Evolutionary conservation across 2,888 invertebrate species (phyloP), one percentile per base, ranked within the genome.

Genomic region (Noctuana brunneofusca): DNA sequence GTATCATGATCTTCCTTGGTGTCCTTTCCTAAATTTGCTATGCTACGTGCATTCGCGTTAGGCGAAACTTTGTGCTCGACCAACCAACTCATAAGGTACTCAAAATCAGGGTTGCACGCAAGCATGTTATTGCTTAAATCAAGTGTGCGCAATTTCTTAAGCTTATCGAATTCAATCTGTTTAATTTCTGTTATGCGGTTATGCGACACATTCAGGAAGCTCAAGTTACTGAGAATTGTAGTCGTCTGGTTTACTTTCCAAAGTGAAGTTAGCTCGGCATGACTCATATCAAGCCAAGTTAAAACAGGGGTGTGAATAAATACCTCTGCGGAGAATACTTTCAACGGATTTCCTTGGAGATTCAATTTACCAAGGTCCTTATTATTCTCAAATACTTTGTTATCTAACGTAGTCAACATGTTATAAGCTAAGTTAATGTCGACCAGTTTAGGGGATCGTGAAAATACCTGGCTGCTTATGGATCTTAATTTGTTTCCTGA

Each of bases 341-440:
- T 92, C 64, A 96, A 86, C 0, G 95, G 95, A 82, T 96, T 97
- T 12, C 95, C 94, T 69, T 95, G 94, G 49, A 97, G 90, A 75
- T 93, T 95, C 11, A 96, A 82, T 80, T 92, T 94, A 24, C 87
- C 93, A 64, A 96, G 85, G 66, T 94, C 93, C 22, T 88, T 92
- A 69, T 95, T 96, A 66, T 94, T 93, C 69, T 91, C 92, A 78
- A 96, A 96, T 65, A 94, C 88, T 70, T 93, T 92, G 8, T 89
- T 83, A 50, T 94, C 93, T 32, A 96, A 79, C 18, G 90, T 90
- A 6, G 86, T 84, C 55, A 97, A 92, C 69, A 93, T 79, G 75
- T 97, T 97, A 73, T 94, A 92, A 32, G 96, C 95, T 43, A 96
- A 86, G 75, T 96, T 95, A 59, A 97, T 87, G 63, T 94, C 93